A percentile compares a stretch with the other conserved stretches of the same genome.
phyloP scores from a whole-genome alignment of 2,888 invertebrate genomes.

The Archips crataeganus region DNA sequence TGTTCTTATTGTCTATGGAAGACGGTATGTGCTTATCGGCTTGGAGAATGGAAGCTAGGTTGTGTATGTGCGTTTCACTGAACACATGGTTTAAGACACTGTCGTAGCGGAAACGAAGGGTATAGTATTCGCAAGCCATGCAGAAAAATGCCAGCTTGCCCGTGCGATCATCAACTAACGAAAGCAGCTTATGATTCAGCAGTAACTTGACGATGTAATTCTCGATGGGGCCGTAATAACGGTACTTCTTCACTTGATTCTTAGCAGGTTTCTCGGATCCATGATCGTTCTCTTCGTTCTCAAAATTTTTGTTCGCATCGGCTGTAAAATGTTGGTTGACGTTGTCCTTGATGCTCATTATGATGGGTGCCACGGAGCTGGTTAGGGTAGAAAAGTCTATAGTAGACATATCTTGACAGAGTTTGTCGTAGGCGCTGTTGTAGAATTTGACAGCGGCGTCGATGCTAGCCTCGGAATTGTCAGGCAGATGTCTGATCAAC shows the following conservation, averaged over 20 bases:
- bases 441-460: slow-evolving; percentile 75
- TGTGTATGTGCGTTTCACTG: slow-evolving; percentile 75
- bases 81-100: slow-evolving; percentile 80
- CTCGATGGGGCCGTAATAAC: slow-evolving; percentile 80
- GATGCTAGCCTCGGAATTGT: slow-evolving; percentile 76
- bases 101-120: slow-evolving; percentile 77
- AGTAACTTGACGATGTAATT: slow-evolving; percentile 69
- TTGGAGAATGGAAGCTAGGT: slow-evolving; percentile 72
- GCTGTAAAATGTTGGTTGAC: slow-evolving; percentile 79
- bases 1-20: slow-evolving; percentile 60
- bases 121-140: slow-evolving; percentile 80
- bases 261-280: slow-evolving; percentile 68
- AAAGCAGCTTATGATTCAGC: slow-evolving; percentile 71
- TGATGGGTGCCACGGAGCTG: slow-evolving; percentile 78
- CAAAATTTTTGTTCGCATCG: slow-evolving; percentile 76
- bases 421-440: slow-evolving; percentile 66
- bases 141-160: slow-evolving; percentile 81
- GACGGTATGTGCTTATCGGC: slow-evolving; percentile 74
- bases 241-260: slow-evolving; percentile 73
- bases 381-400: slow-evolving; percentile 74
- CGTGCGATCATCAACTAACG: slow-evolving; percentile 76
- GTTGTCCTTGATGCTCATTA: slow-evolving; percentile 82
- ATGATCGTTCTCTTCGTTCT: slow-evolving; percentile 75
- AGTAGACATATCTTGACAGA: slow-evolving; percentile 63
- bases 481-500: slow-evolving; percentile 71